Base-by-base conservation (phyloP, 2,113 vertebrate species). In the Centropus bengalensis region DNA sequence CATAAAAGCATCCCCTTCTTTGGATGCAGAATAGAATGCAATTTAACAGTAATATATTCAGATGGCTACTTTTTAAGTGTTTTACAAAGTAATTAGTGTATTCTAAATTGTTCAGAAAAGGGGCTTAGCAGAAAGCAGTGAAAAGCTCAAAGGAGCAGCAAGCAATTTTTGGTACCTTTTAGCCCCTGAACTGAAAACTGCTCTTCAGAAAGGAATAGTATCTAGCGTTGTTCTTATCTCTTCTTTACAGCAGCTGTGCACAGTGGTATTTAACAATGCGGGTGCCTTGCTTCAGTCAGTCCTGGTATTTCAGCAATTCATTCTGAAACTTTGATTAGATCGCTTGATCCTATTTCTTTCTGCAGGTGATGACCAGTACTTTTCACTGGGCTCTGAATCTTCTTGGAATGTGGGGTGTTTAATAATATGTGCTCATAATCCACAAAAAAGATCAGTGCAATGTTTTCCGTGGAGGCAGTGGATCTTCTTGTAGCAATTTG, bases 301-400 rank as follows among this genome's bases (percentile, higher is more conserved):
- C 19, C 55, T 73, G 67, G 23, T 91, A 93, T 89, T 73, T 59
- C 58, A 90, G 47, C 44, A 88, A 84, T 88, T 95, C 82, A 82
- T 85, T 88, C 45, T 60, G 64, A 83, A 71, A 79, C 51, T 92
- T 68, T 69, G 70, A 87, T 95, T 92, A 24, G 32, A 70, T 93
- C 11, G 2, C 47, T 92, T 78, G 45, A 79, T 91, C 51, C 68
- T 75, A 24, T 67, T 71, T 90, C 64, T 67, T 66, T 30, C 73
- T 64, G 75, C 67, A 86, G 58, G 28, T 89, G 84, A 91, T 82
- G 38, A 47, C 64, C 69, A 33, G 28, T 60, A 42, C 33, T 86
- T 95, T 94, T 91, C 60, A 71, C 40, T 70, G 51, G 27, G 73
- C 36, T 59, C 28, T 94, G 88, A 81, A 77, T 49, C 42, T 58